Evolutionary conservation across 2,797 vertebrate genomes (phyloP), one percentile per base, ranked within the genome.

Genomic region (Calcarius lapponicus): DNA sequence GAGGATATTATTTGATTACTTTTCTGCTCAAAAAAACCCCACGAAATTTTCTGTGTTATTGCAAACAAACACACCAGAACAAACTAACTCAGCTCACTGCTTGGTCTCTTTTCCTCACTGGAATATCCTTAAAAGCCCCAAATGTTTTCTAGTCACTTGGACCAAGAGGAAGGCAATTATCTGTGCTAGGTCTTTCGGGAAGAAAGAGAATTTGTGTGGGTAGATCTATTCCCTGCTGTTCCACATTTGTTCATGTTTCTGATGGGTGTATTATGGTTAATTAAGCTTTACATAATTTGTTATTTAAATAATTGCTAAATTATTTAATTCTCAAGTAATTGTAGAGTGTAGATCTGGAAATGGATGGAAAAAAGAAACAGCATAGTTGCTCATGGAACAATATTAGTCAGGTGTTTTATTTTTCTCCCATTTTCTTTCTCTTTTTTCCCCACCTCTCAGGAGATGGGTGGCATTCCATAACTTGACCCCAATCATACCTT

Each of bases 221-320:
- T 78, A 88, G 90, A 71, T 54, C 53, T 92, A 80, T 80, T 81
- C 83, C 76, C 83, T 72, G 89, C 54, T 91, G 70, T 87, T 93
- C 66, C 72, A 88, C 58, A 91, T 88, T 90, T 86, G 61, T 92
- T 90, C 53, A 0, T 70, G 58, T 84, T 93, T 92, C 66, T 78
- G 73, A 91, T 67, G 61, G 36, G 17, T 78, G n/a, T 67, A 74
- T 92, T 83, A 64, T 61, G 42, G 34, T 64, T 96, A 93, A 94
- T 86, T 88, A 88, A 74, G 45, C 26, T 94, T 93, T 78, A 80
- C 13, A 71, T 83, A 78, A 86, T 92, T 92, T 93, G 15, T 78
- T 93, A 83, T 84, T 95, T 92, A 90, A 91, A 60, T 88, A 96
- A 88, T 90, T 90, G n/a, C 20, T 90, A 45, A 83, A 88, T 80